Evolutionary conservation across 2,888 invertebrate genomes (phyloP), one percentile per base, ranked within the genome.

Genomic region (Drosophila vallismaia): DNA sequence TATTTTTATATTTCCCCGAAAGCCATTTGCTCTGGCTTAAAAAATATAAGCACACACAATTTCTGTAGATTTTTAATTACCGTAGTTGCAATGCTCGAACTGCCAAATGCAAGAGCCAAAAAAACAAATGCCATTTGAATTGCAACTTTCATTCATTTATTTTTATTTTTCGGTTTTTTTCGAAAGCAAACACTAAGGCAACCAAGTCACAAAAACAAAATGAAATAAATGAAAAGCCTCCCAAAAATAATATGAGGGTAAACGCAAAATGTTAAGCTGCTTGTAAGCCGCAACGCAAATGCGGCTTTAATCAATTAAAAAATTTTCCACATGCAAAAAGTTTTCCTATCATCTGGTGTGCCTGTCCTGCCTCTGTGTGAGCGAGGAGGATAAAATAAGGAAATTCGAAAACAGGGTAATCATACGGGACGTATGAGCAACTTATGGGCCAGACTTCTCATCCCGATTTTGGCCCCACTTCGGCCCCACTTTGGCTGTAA

Each of bases 251-350:
- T 69, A 59, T 45, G 36, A 14, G 63, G 63, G 44, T 53, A 45
- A 45, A 69, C 56, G 57, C 53, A 74, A 69, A 71, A 66, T 82
- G 79, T 75, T 76, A 86, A 86, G 88, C 88, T 74, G 75, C 74
- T 77, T 77, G 86, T 86, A 86, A 86, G 87, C 77, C 82, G 73
- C 74, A 77, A 76, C 76, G 86, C 86, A 86, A 88, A 86, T 88
- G 79, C 79, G 88, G 87, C 85, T 86, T 88, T 86, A 85, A 88
- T 88, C 86, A 86, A 86, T 86, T 88, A 86, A 88, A 88, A 86
- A 88, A 75, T 78, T 67, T 76, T 76, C 55, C 54, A 70, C 66
- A 72, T 77, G 76, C 75, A 75, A 77, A 77, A 80, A 86, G 76
- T 66, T 79, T 71, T 52, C 58, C 54, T 55, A 49, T 48, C 38